Base-by-base conservation (phyloP, 2,888 invertebrate genomes). In the Gymnocheta viridis region DNA sequence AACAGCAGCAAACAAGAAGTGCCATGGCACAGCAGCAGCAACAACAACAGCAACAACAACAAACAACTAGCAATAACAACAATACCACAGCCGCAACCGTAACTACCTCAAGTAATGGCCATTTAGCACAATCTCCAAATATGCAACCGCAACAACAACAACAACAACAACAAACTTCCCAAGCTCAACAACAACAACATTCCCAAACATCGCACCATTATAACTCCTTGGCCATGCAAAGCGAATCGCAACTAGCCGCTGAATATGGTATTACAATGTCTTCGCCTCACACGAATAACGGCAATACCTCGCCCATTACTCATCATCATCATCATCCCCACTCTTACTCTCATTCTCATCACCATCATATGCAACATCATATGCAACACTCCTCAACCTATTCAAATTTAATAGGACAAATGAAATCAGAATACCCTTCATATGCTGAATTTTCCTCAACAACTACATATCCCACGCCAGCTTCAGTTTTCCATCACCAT, bases 191-290 rank as follows among this genome's bases (percentile, higher is more conserved):
- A 14, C 82, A 83, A 27, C 85, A 80, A 60, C 82, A 86, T 72
- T 86, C 86, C 17, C 86, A 86, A 47, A 82, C 72, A 41, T 81
- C 81, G 19, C 85, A 85, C 44, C 89, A 90, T 27, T 90, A 89
- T 47, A 89, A 90, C n/a, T 87, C 88, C 0, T 83, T 90, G 22
- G 89, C 91, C 29, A 89, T 90, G 89, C 90, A 90, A 82, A 90
- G 88, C 62, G 90, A 90, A 49, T 88, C 91, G 0, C 91, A 90
- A 81, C 79, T 90, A 82, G 89, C 91, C 4, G 88, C 88, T 12
- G 90, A 90, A 60, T 90, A 89, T 32, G 90, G 91, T 0, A 81
- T 90, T 22, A 89, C 90, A 54, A 89, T 90, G 88, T 88, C 89
- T 17, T 88, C 86, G 29, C 51, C 85, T 9, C 64, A 79, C 56